These are phyloP conservation scores for Myotis pilosus DNA, from an alignment of 2,797 vertebrate species.

Conservation along the genomic window DNA sequence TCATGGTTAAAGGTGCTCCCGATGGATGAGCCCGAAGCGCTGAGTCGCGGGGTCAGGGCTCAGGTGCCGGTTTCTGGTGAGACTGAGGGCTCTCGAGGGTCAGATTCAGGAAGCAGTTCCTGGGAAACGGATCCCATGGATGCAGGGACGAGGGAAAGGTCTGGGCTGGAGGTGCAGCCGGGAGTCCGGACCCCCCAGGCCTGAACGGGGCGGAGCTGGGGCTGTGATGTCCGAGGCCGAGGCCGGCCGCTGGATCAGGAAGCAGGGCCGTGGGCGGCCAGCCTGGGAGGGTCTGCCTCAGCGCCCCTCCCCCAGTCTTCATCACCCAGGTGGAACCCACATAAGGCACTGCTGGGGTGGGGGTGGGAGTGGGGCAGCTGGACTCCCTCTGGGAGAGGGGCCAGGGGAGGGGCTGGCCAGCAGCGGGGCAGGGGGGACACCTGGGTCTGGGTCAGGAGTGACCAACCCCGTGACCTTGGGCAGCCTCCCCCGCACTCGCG, in stretches of 20 bases:
- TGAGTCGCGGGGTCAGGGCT: slow-evolving; percentile 63
- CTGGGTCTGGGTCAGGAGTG: not conserved
- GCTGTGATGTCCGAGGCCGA: not conserved
- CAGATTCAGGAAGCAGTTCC: slow-evolving; percentile 75
- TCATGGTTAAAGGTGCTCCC: slow-evolving; percentile 78
- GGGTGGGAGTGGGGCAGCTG: no score
- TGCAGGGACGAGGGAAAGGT: slow-evolving; percentile 30
- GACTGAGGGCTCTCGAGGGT: slow-evolving; percentile 81
- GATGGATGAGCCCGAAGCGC: slow-evolving; percentile 78
- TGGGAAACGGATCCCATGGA: slow-evolving; percentile 70
- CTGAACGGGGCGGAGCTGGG: rapidly evolving
- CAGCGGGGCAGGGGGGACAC: no score
- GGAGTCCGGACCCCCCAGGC: not conserved
- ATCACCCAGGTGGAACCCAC: not conserved
- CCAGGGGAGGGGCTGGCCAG: no score
- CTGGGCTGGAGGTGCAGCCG: slow-evolving; percentile 61
- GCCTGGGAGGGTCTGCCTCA: no score
- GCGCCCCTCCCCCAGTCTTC: not conserved
- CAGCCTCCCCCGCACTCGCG: not conserved
- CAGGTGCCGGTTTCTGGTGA: slow-evolving; percentile 73
- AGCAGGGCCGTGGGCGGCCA: no score
- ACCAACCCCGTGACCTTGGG: not conserved
- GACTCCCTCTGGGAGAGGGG: no score
- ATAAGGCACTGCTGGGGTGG: rapidly evolving
- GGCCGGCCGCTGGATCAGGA: not conserved